Evolutionary conservation across 2,888 invertebrate species (phyloP).

Genomic region (Patella depressa): DNA sequence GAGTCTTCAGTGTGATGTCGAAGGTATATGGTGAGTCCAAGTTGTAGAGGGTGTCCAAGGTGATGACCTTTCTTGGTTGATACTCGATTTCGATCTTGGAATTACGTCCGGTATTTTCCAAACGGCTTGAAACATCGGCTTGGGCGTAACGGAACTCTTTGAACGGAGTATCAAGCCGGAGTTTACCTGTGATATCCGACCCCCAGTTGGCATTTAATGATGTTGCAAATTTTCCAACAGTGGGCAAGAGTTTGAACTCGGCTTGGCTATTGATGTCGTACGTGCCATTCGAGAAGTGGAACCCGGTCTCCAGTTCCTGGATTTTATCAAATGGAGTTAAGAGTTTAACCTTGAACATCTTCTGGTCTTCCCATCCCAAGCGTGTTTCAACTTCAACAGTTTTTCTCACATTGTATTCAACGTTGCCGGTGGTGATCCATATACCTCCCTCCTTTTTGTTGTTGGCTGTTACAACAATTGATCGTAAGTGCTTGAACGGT

Average conservation of each 20-base stretch:
- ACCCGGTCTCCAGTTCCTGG: conserved; percentile 35
- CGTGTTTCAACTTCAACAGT: conserved; percentile 38
- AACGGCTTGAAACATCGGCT: conserved; percentile 37
- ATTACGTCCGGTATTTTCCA: conserved; percentile 36
- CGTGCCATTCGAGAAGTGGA: conserved; percentile 35
- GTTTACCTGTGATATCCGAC: conserved; percentile 3
- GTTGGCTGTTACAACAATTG: conserved; percentile 29
- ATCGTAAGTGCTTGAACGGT: conserved; percentile 38
- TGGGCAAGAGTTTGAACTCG: conserved; percentile 38
- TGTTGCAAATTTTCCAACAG: conserved; percentile 5
- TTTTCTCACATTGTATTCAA: conserved; percentile 47
- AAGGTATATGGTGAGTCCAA: conserved; percentile 31
- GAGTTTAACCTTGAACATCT: conserved; percentile 40
- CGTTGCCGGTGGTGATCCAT: conserved; percentile 39
- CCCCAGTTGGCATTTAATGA: not conserved
- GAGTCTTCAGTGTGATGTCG: conserved; percentile 40
- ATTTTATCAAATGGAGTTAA: conserved; percentile 51
- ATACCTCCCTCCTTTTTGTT: conserved; percentile 43
- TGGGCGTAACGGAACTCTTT: conserved; percentile 45
- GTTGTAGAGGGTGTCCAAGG: conserved; percentile 37
- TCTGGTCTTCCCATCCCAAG: conserved; percentile 42
- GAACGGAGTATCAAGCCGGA: conserved; percentile 39
- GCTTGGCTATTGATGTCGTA: conserved; percentile 40
- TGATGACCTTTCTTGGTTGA: conserved; percentile 44
- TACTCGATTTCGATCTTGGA: conserved; percentile 41